Percentiles rank a stretch among this genome's conserved stretches.
Evolutionary conservation across 2,113 vertebrate genomes (phyloP).

Genomic region (Hippolais icterina): DNA sequence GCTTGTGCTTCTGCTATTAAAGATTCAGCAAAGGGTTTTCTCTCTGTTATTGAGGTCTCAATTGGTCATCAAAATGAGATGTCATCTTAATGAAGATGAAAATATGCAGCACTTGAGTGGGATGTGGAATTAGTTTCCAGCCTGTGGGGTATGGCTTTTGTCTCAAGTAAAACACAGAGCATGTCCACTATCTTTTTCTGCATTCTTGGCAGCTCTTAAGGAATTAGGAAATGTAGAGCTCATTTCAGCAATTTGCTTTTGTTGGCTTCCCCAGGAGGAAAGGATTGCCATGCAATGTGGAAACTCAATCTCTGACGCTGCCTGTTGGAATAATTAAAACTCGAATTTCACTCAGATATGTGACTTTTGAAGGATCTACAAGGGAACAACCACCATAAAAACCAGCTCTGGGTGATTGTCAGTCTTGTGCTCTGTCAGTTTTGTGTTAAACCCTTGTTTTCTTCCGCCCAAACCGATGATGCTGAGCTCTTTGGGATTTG

Average conservation of each 20-base stretch:
- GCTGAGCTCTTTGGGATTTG: neutral
- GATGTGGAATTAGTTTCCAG: neutral
- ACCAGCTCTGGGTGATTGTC: neutral
- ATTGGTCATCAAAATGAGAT: slow-evolving; percentile 3
- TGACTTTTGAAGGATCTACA: neutral
- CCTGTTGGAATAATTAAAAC: neutral
- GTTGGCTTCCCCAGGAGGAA: neutral
- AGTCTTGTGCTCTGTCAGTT: neutral
- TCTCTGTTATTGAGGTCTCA: neutral
- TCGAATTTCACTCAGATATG: neutral
- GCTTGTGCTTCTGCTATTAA: neutral
- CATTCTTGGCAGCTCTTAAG: slow-evolving; percentile 22
- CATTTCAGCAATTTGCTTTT: neutral
- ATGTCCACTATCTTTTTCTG: neutral
- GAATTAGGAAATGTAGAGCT: neutral
- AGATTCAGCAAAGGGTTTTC: neutral
- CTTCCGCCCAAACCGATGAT: neutral
- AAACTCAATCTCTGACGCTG: neutral
- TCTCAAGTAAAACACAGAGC: neutral
- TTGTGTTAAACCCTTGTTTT: neutral
- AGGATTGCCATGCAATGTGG: rapidly evolving
- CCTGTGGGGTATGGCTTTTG: neutral
- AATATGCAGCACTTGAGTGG: neutral
- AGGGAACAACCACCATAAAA: neutral
- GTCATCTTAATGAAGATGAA: slow-evolving; percentile 31